A percentile compares a stretch with the other conserved stretches of the same genome.
Evolutionary conservation across 2,888 invertebrate genomes (phyloP).

Genomic region (Drosophila melanosoma): DNA sequence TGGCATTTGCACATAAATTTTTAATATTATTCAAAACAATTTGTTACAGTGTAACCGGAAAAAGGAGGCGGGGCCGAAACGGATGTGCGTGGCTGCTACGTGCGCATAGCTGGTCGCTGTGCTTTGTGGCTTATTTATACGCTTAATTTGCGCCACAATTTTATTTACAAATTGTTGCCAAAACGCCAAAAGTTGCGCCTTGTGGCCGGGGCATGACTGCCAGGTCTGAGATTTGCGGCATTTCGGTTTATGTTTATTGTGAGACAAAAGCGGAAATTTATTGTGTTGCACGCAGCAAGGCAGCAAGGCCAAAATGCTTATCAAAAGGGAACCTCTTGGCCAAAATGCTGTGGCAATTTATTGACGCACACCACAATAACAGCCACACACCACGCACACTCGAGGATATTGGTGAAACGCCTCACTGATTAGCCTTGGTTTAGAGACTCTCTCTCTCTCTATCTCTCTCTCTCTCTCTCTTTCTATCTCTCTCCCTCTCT

Average conservation of each 20-base stretch:
- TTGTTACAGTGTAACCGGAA: not conserved
- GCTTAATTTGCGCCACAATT: slow-evolving; percentile 83
- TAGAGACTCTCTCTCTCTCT: not conserved
- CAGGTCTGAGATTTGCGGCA: slow-evolving; percentile 73
- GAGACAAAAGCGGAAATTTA: slow-evolving; percentile 77
- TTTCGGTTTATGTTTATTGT: slow-evolving; percentile 70
- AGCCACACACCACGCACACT: slow-evolving; percentile 22
- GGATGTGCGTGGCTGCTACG: slow-evolving; percentile 52
- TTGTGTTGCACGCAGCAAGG: slow-evolving; percentile 55
- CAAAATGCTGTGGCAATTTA: slow-evolving; percentile 62
- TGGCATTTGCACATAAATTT: not conserved
- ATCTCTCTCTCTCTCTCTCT: not conserved
- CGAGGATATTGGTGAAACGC: slow-evolving; percentile 51
- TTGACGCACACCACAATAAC: slow-evolving; percentile 37
- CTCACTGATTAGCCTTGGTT: slow-evolving; percentile 65
- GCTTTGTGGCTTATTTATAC: slow-evolving; percentile 82
- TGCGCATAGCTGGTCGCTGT: slow-evolving; percentile 38
- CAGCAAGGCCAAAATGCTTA: slow-evolving; percentile 7
- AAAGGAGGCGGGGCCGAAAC: slow-evolving; percentile 28
- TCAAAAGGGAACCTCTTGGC: slow-evolving; percentile 12
- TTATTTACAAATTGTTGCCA: slow-evolving; percentile 83
- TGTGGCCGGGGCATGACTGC: slow-evolving; percentile 33
- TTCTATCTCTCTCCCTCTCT: not conserved
- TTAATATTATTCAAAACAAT: not conserved
- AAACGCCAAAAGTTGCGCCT: slow-evolving; percentile 65